Conservation (phyloP, 2,888 invertebrate species). For the Hypomecis atomaria region DNA sequence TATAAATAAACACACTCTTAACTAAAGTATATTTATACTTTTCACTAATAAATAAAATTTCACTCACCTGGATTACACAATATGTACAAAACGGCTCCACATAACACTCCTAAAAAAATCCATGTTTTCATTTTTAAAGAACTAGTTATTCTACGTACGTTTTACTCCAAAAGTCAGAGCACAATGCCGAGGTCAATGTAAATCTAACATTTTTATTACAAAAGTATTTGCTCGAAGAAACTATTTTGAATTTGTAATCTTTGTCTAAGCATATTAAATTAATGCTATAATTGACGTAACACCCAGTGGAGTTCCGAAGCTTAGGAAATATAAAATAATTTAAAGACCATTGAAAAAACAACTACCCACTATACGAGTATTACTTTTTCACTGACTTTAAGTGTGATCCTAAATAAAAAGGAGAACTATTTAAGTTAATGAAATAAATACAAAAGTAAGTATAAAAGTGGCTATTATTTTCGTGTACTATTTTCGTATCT, state of each 20-base stretch:
- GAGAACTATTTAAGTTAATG: too few species aligned
- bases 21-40: neutral
- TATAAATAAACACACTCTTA: too few species aligned
- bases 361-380: too few species aligned
- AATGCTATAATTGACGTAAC: neutral
- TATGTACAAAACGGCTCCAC: constrained; percentile 26
- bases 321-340: too few species aligned
- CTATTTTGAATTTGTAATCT: neutral
- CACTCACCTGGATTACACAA: constrained; percentile 39
- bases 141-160: neutral
- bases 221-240: neutral
- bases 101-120: neutral
- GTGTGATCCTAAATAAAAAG: too few species aligned
- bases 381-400: too few species aligned
- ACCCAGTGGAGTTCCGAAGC: too few species aligned
- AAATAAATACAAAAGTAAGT: too few species aligned
- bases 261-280: neutral
- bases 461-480: too few species aligned
- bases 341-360: too few species aligned
- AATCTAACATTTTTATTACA: neutral
- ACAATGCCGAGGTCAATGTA: neutral
- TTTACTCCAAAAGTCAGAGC: neutral
- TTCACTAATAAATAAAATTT: too few species aligned
- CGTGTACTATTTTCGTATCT: too few species aligned
- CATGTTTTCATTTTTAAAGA: constrained; percentile 14